These are phyloP conservation scores for Saccostrea glomerata DNA, from an alignment of 1,140 invertebrate species.

Conservation along the genomic window DNA sequence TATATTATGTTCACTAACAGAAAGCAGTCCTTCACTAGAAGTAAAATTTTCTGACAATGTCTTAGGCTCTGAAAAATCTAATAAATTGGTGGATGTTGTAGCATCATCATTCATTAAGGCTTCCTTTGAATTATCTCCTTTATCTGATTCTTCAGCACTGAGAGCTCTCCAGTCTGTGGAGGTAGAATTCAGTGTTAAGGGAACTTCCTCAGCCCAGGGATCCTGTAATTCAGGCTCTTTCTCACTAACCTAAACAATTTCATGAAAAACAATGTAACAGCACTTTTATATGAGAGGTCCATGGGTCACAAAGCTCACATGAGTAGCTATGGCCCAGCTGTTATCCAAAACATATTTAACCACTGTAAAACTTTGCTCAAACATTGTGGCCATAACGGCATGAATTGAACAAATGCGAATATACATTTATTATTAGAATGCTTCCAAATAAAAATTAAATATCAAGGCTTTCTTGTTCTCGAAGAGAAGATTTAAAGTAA, in stretches of 20 bases:
- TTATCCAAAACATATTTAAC: no score
- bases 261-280: neutral
- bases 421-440: no score
- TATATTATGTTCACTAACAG: neutral
- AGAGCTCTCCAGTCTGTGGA: constrained; percentile 20
- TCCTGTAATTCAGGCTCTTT: neutral
- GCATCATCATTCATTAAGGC: neutral
- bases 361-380: no score
- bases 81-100: neutral
- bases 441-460: no score
- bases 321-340: no score
- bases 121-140: neutral
- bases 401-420: no score
- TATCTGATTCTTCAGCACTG: neutral
- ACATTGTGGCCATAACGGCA: no score
- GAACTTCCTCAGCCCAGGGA: neutral
- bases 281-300: no score
- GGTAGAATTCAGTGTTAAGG: constrained; percentile 3
- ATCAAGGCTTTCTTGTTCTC: no score
- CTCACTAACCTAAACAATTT: neutral
- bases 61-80: neutral
- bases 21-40: neutral
- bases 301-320: no score
- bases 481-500: no score
- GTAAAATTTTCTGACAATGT: neutral